phyloP scores from a whole-genome alignment of 2,113 vertebrate species.

The Chaetodon trifascialis region DNA sequence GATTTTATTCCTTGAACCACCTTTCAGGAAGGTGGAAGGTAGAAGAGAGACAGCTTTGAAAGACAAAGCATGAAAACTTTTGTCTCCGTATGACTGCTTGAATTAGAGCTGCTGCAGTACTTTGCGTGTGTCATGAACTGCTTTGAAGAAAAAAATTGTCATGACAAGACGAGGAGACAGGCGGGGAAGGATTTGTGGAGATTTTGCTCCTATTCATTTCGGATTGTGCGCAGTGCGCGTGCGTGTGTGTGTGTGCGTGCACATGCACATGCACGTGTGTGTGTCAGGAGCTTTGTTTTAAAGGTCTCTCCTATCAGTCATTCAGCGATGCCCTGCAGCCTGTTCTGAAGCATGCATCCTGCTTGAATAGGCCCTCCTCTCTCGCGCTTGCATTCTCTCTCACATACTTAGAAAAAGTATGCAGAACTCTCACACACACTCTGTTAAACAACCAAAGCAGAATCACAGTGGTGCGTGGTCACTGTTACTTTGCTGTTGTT shows the following conservation, averaged over 20 bases:
- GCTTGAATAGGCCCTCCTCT: conserved; percentile 42
- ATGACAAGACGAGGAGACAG: conserved; percentile 12
- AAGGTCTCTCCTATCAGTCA: conserved; percentile 75
- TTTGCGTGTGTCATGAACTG: conserved; percentile 19
- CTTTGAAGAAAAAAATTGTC: conserved; percentile 18
- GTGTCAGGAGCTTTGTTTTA: conserved; percentile 55
- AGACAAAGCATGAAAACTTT: conserved; percentile 61
- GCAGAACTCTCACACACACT: neutral
- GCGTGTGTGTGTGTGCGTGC: neutral
- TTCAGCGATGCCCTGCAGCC: conserved; percentile 76
- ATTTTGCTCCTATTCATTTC: conserved; percentile 31
- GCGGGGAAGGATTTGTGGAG: neutral
- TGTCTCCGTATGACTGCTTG: conserved; percentile 51
- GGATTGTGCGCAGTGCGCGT: conserved; percentile 18
- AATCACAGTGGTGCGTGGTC: neutral
- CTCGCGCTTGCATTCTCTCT: neutral
- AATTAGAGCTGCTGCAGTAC: conserved; percentile 32
- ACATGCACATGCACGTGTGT: neutral
- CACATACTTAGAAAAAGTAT: conserved; percentile 19
- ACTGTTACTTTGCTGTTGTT: conserved; percentile 1
- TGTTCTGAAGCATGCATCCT: conserved; percentile 65
- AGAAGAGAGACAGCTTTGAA: conserved; percentile 9
- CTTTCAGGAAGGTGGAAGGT: too few species aligned
- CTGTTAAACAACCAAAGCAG: neutral
- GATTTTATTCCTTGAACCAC: too few species aligned